phyloP scores from a whole-genome alignment of 2,888 invertebrate genomes.

The Leucophenga maculata region DNA sequence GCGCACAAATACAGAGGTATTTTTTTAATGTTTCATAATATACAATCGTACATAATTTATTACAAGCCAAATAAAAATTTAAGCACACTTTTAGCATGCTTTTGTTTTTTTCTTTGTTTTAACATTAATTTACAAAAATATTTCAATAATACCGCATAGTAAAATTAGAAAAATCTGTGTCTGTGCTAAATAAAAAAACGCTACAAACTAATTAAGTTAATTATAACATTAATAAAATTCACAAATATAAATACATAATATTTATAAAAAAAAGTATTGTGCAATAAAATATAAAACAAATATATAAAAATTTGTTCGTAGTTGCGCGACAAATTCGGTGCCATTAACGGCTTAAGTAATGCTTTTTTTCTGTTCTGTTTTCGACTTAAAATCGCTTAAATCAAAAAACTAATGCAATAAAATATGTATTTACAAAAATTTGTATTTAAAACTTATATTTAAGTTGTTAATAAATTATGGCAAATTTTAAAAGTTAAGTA shows the following conservation, averaged over 20 bases:
- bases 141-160: no score
- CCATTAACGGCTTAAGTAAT: neutral
- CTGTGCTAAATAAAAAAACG: slow-evolving; percentile 19
- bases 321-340: neutral
- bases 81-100: slow-evolving; percentile 23
- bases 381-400: slow-evolving; percentile 4
- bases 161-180: no score
- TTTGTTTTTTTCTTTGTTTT: no score
- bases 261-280: slow-evolving; percentile 10
- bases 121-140: no score
- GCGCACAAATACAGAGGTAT: no score
- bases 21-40: no score
- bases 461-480: slow-evolving; percentile 26
- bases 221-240: slow-evolving; percentile 36
- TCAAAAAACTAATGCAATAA: neutral
- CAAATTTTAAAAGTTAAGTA: slow-evolving; percentile 15
- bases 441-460: neutral
- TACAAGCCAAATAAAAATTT: slow-evolving; percentile 25
- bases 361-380: neutral
- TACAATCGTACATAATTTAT: no score
- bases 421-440: slow-evolving; percentile 18
- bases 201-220: slow-evolving; percentile 32
- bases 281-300: no score
- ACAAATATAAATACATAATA: slow-evolving; percentile 2
- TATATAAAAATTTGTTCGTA: neutral